A percentile compares a stretch with the other conserved stretches of the same genome.
Evolutionary conservation across 2,797 vertebrate species (phyloP).

Genomic region (Ctenochaetus hawaiiensis): DNA sequence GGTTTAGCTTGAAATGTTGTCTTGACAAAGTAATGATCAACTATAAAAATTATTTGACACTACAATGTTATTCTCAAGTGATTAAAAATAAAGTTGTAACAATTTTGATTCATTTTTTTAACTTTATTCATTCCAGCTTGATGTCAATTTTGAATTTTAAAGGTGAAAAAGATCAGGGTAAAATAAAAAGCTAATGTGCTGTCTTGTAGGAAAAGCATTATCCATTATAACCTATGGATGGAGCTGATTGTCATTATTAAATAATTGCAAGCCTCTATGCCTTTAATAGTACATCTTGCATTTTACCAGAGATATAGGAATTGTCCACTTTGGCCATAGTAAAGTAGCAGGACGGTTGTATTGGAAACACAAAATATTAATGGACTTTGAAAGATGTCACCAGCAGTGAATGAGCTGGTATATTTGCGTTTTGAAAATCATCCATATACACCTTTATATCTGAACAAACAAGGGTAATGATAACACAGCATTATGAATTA

Average conservation of each 20-base stretch:
- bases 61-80: conserved; percentile 41
- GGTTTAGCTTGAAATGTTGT: conserved; percentile 33
- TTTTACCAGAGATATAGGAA: background rate
- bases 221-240: conserved; percentile 23
- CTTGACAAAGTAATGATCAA: conserved; percentile 29
- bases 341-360: background rate
- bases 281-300: background rate
- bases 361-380: background rate
- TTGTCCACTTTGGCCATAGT: background rate
- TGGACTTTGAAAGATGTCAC: background rate
- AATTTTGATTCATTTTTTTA: background rate
- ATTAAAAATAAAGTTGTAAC: conserved; percentile 61
- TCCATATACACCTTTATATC: background rate
- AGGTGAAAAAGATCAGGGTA: background rate
- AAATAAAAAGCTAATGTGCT: background rate
- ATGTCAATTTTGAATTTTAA: background rate
- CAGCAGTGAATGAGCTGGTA: background rate
- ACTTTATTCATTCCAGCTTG: background rate
- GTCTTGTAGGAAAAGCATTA: background rate
- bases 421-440: background rate
- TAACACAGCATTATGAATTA: background rate
- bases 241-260: conserved; percentile 14
- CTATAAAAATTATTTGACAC: background rate
- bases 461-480: background rate
- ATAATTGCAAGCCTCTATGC: background rate